A percentile compares a stretch with the other conserved stretches of the same genome.
Conservation (phyloP, 2,888 invertebrate species). For the Hydraecia micacea region DNA sequence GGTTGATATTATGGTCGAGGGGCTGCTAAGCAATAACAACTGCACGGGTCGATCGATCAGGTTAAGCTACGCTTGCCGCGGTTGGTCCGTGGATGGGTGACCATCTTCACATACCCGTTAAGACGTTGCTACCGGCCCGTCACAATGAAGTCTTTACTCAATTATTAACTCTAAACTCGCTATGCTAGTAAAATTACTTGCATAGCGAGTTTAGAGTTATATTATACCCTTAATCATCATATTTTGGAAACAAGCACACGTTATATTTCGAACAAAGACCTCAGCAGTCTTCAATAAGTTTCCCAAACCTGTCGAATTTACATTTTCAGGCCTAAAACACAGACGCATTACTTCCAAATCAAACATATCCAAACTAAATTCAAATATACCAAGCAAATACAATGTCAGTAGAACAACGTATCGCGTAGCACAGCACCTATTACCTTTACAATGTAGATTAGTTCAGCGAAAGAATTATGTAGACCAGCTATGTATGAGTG, state of each 20-base stretch:
- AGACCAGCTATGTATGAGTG: slow-evolving; percentile 50
- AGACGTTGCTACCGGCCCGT: no score
- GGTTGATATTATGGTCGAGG: no score
- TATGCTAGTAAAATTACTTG: no score
- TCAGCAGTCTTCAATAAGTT: slow-evolving; percentile 5
- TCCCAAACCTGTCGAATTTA: not conserved
- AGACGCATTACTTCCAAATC: slow-evolving; percentile 26
- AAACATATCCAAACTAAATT: slow-evolving; percentile 29
- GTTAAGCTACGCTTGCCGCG: no score
- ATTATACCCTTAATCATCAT: not conserved
- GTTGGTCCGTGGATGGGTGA: no score
- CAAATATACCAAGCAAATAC: slow-evolving; percentile 50
- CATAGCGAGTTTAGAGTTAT: not conserved
- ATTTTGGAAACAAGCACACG: not conserved
- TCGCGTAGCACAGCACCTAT: slow-evolving; percentile 57
- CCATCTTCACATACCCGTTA: no score
- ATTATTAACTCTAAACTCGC: no score
- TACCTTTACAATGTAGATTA: slow-evolving; percentile 75
- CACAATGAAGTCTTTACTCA: no score
- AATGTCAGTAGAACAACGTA: slow-evolving; percentile 26
- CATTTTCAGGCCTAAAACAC: not conserved
- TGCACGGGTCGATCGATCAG: no score
- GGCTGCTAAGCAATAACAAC: no score
- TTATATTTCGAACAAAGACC: not conserved
- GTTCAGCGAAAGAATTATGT: slow-evolving; percentile 70